These are phyloP conservation scores for Galerucella calmariensis DNA, from an alignment of 2,888 invertebrate species.

Conservation along the genomic window DNA sequence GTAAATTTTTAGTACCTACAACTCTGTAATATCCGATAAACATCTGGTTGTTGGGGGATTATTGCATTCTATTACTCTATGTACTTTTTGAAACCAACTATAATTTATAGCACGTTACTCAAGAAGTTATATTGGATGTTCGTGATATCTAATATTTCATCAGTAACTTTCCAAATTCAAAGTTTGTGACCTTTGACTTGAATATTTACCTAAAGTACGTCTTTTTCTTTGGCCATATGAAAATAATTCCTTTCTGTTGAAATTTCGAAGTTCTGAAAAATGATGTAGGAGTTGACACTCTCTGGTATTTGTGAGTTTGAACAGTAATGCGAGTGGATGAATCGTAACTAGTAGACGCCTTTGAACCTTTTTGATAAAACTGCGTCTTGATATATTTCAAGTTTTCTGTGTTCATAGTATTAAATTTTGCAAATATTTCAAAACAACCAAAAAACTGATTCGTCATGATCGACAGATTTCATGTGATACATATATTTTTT, in stretches of 20 bases:
- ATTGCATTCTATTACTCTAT: no score
- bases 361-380: constrained; percentile 44
- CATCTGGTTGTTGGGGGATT: no score
- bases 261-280: constrained; percentile 41
- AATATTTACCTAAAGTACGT: constrained; percentile 43
- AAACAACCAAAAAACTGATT: constrained; percentile 44
- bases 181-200: neutral
- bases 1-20: no score
- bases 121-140: no score
- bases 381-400: constrained; percentile 49
- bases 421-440: constrained; percentile 46
- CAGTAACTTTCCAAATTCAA: no score
- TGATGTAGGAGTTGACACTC: constrained; percentile 46
- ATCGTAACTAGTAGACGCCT: constrained; percentile 8
- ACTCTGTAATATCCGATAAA: no score
- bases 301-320: constrained; percentile 47
- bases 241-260: constrained; percentile 51
- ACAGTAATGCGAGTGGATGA: constrained; percentile 24
- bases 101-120: no score
- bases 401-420: constrained; percentile 44
- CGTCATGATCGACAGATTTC: constrained; percentile 8
- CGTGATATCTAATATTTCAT: no score
- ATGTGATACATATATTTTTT: neutral
- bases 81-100: no score
- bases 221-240: constrained; percentile 50